Evolutionary conservation across 2,797 vertebrate species (phyloP).

Genomic region (Choloepus didactylus): DNA sequence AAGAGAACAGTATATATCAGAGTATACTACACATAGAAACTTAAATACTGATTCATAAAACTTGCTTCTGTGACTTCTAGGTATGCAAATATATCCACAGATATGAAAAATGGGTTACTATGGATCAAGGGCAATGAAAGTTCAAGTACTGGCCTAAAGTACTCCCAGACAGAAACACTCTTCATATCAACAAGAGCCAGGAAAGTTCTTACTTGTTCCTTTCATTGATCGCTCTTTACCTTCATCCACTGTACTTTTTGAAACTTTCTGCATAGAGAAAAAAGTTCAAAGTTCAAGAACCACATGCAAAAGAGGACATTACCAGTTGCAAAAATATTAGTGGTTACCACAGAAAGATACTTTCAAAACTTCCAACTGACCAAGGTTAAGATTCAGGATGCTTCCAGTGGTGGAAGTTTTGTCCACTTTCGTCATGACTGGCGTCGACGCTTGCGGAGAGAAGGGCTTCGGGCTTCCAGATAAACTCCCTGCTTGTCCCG

Average conservation of each 20-base stretch:
- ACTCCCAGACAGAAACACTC: not conserved
- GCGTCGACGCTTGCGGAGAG: constrained; percentile 92
- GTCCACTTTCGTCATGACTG: constrained; percentile 93
- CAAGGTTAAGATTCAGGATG: constrained; percentile 98
- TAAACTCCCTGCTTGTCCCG: constrained; percentile 92
- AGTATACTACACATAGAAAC: not conserved
- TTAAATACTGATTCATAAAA: not conserved
- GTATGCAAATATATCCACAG: not conserved
- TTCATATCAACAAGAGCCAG: not conserved
- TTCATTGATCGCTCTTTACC: not conserved
- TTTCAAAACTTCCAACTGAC: constrained; percentile 88
- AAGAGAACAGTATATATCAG: not conserved
- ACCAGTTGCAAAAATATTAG: not conserved
- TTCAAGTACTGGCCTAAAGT: not conserved
- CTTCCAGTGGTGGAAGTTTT: constrained; percentile 93
- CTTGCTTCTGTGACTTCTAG: not conserved
- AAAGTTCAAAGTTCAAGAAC: not conserved
- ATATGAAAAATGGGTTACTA: not conserved
- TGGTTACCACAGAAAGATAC: not conserved
- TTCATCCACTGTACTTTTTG: not conserved
- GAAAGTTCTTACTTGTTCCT: not conserved
- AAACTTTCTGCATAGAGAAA: not conserved
- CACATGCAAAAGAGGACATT: not conserved
- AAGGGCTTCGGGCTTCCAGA: constrained; percentile 96
- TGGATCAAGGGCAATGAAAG: not conserved